phyloP scores from a whole-genome alignment of 2,113 vertebrate genomes.

The Capreolus pygargus region DNA sequence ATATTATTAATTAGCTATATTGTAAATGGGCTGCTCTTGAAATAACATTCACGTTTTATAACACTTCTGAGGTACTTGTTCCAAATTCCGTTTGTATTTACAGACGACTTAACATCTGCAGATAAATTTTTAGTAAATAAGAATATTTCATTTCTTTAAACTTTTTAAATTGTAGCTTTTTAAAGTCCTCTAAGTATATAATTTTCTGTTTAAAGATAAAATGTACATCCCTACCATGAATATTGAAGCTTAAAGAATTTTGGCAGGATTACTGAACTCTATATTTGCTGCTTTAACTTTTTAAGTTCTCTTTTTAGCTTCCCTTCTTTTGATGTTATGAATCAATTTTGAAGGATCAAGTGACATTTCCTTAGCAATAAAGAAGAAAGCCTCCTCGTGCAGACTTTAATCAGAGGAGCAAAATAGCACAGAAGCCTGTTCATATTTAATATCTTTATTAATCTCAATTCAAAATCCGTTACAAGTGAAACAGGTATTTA shows the following conservation, averaged over 20 bases:
- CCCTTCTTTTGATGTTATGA: slow-evolving; percentile 61
- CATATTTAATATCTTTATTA: slow-evolving; percentile 26
- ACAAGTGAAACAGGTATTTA: slow-evolving; percentile 16
- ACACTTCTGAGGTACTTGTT: not conserved
- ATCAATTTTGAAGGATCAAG: slow-evolving; percentile 62
- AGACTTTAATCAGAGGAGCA: slow-evolving; percentile 39
- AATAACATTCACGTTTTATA: not conserved
- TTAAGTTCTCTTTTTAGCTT: slow-evolving; percentile 46
- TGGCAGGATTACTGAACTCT: slow-evolving; percentile 32
- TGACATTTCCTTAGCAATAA: slow-evolving; percentile 57
- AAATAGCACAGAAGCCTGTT: not conserved
- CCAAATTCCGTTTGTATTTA: not conserved
- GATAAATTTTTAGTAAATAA: not conserved
- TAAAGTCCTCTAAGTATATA: not conserved
- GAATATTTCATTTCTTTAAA: not conserved
- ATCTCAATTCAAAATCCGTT: not conserved
- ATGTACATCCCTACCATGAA: not conserved
- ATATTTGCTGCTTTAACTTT: slow-evolving; percentile 47
- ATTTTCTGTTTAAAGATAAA: not conserved
- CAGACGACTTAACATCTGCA: not conserved
- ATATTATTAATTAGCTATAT: not conserved
- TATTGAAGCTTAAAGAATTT: not conserved
- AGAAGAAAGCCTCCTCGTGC: not conserved
- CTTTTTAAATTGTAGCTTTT: slow-evolving; percentile 3
- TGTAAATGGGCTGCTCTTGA: not conserved